These are phyloP conservation scores for Prolemur simus DNA, from an alignment of 2,113 vertebrate species.

Conservation along the genomic window DNA sequence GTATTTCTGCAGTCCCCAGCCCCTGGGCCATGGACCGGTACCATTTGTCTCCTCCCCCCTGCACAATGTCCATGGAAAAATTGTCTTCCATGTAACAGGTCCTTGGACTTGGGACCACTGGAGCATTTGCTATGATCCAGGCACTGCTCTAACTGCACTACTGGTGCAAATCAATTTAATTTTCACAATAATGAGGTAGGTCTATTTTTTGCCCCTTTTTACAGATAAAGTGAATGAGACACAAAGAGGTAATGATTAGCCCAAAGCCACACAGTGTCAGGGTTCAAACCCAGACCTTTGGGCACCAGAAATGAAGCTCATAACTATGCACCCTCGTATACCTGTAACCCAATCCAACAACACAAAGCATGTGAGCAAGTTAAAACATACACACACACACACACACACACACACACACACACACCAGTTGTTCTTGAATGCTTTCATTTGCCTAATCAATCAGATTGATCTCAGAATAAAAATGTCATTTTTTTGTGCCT, in stretches of 20 bases:
- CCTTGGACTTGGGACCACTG: too few species aligned
- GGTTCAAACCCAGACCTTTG: background rate
- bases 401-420: background rate
- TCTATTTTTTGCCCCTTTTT: slow-evolving; percentile 7
- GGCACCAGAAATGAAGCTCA: background rate
- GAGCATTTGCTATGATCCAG: background rate
- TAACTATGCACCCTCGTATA: background rate
- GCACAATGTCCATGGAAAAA: too few species aligned
- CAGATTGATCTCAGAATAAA: slow-evolving; percentile 7
- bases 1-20: background rate
- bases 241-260: background rate
- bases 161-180: background rate
- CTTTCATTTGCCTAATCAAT: background rate
- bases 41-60: too few species aligned
- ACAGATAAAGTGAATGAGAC: background rate
- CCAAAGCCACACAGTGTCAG: background rate
- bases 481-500: background rate
- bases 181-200: background rate
- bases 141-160: background rate
- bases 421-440: background rate
- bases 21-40: too few species aligned
- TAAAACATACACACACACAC: background rate
- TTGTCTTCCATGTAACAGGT: too few species aligned
- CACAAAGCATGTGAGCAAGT: background rate
- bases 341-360: background rate